Evolutionary conservation across 2,888 invertebrate species (phyloP), one percentile per base, ranked within the genome.

Genomic region (Aelia acuminata): DNA sequence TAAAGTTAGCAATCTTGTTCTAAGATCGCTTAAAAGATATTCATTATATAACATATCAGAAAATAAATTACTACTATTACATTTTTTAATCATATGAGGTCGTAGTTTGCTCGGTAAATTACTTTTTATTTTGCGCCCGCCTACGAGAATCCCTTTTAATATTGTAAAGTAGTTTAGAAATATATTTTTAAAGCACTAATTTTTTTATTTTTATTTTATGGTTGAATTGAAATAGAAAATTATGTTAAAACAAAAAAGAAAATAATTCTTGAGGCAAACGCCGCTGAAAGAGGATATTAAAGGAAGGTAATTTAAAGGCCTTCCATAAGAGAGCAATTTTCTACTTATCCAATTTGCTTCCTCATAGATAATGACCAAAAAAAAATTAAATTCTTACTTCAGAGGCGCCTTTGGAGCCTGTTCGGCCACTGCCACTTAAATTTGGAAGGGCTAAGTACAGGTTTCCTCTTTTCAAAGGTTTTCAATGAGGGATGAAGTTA

Each of bases 301-400:
- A 31, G 63, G 35, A 70, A 70, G 63, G 35, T 70, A 70, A 70
- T 70, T 35, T 70, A 70, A 70, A 35, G 63, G 63, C 3, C 63
- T 70, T 35, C 31, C 1, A 22, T 70, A 70, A 70, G 35, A 70
- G 63, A 70, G 31, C 63, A 70, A 70, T 70, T 70, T 70, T 70
- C 31, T 70, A 70, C 63, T 70, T 70, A 70, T 70, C 63, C 63
- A 70, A 70, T 70, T 70, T 70, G 63, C 31, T 70, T 70, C 63
- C 20, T 70, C 63, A 31, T 70, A 70, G 63, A 70, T 70, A 70
- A 70, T 70, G 63, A 70, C 63, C 63, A 35, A 70, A 70, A 70
- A 57, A 70, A 70, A 63, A 1, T 35, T 31, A 15, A 35, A 70
- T 70, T 70, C 35, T 70, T 70, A 70, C 31, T 35, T 70, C 63